Percentiles rank a stretch among this genome's conserved stretches.
Evolutionary conservation across 2,797 vertebrate species (phyloP).

Genomic region (Corythornis leucogaster): DNA sequence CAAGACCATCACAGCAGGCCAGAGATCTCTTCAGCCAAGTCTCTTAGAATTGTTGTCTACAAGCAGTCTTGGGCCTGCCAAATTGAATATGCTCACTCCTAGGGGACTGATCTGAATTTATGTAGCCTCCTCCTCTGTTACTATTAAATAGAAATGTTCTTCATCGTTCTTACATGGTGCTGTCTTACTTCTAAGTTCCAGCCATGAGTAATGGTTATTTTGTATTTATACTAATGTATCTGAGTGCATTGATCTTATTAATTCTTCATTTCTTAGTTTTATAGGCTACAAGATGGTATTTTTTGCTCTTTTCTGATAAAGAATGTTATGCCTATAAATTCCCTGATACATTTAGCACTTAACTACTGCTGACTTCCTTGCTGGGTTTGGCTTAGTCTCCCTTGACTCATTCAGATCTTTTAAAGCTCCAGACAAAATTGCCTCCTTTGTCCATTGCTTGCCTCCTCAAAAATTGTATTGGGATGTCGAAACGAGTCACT

Average conservation of each 20-base stretch:
- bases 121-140: conserved; percentile 42
- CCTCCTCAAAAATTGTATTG: too few relatives aligned
- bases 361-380: background rate
- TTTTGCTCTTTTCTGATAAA: background rate
- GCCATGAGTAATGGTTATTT: conserved; percentile 3
- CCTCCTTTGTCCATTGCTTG: background rate
- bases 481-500: background rate
- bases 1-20: conserved; percentile 43
- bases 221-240: background rate
- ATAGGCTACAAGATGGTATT: conserved; percentile 1
- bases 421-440: background rate
- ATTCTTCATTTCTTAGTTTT: conserved; percentile 12
- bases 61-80: conserved; percentile 2
- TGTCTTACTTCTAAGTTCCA: conserved; percentile 29
- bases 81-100: conserved; percentile 32
- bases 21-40: conserved; percentile 43
- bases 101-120: conserved; percentile 35
- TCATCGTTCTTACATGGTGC: conserved; percentile 4
- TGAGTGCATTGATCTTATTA: conserved; percentile 11
- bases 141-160: conserved; percentile 47
- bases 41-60: conserved; percentile 1
- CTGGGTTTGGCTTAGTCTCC: background rate
- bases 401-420: background rate
- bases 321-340: background rate
- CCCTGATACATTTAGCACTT: background rate